Evolutionary conservation across 2,888 invertebrate genomes (phyloP), one percentile per base, ranked within the genome.

Genomic region (Drosophila siamana): DNA sequence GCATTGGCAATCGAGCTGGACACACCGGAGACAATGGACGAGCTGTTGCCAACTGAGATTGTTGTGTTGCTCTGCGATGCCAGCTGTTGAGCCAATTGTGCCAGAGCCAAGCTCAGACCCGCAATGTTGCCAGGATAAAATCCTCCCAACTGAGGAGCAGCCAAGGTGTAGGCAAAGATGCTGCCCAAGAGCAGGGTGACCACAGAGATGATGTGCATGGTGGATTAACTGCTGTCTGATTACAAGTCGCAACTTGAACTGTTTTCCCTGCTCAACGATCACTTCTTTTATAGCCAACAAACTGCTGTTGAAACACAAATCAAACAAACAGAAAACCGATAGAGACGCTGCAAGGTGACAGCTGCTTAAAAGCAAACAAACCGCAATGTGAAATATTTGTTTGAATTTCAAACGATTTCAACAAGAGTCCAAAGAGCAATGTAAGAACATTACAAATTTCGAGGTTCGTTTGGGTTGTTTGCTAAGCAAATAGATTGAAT

Each of bases 181-280:
- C 56, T 60, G 63, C 62, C 62, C 36, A 74, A 0, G 0, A 74
- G 41, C 16, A 74, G 16, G 5, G 76, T 40, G 4, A 67, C 52
- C 44, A 67, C 52, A 26, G 71, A 56, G 19, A 67, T 44, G 30
- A 50, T 51, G 15, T 68, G 63, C 74, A 76, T 74, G 59, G 43
- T 47, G 26, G 0, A 7, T 26, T 26, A 6, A 26, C 7, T 26
- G 6, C 26, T 26, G 26, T 15, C 30, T 47, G 15, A 41, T 36
- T 16, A 48, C 36, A 43, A 56, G 51, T 51, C 4, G 30, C 24
- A 30, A 15, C 28, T 55, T 11, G 16, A 50, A 74, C 67, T 75
- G 43, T 68, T 30, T 46, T 28, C 6, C 11, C n/a, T 1, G 15
- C 24, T 3, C 15, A 33, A 2, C 9, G 13, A 13, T 52, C 15